phyloP scores from a whole-genome alignment of 1,140 invertebrate genomes.

The Pteromalus puparum region DNA sequence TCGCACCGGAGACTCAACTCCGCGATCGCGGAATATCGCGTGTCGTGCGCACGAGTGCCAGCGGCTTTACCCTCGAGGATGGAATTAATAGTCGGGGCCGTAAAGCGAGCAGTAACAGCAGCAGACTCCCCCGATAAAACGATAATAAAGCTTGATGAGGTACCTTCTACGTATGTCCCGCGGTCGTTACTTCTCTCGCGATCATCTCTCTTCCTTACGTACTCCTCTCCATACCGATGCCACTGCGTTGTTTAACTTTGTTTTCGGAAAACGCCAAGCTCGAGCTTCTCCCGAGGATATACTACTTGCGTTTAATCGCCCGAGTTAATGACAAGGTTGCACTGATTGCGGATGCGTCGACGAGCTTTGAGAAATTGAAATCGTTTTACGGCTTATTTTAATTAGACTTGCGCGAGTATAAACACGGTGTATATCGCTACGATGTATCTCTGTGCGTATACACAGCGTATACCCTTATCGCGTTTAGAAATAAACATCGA shows the following conservation, averaged over 20 bases:
- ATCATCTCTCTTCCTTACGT: background rate
- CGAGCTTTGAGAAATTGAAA: background rate
- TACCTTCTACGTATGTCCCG: conserved; percentile 30
- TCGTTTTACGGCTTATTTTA: background rate
- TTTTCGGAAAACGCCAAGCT: background rate
- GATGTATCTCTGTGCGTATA: no score
- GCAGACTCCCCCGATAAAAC: conserved; percentile 54
- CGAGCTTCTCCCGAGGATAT: no score
- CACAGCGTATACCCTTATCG: background rate
- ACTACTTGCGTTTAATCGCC: background rate
- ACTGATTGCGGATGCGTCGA: background rate
- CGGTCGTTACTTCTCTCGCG: background rate
- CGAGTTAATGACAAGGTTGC: background rate
- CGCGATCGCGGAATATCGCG: conserved; percentile 44
- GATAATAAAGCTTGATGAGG: conserved; percentile 56
- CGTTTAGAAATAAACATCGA: background rate
- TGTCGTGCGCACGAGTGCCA: conserved; percentile 55
- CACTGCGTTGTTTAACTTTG: background rate
- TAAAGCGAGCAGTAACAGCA: conserved; percentile 50
- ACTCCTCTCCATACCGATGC: background rate
- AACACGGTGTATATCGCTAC: no score
- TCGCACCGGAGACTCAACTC: background rate
- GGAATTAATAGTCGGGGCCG: conserved; percentile 58
- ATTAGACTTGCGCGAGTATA: conserved; percentile 30
- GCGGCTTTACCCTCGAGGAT: conserved; percentile 49